Base-by-base conservation (phyloP, 2,888 invertebrate species). In the Cordilura impudica region DNA sequence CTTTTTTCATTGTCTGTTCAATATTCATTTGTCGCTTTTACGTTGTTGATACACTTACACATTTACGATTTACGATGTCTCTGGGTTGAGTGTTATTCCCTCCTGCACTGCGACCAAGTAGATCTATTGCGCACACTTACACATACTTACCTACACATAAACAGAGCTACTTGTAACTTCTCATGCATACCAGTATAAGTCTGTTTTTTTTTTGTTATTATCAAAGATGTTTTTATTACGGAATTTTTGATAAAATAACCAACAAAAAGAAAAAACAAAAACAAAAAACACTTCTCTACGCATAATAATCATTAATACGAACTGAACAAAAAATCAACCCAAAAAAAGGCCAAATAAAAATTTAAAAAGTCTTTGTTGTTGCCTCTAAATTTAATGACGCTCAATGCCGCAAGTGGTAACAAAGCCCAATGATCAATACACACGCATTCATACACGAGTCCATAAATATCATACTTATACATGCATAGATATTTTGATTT, bases 361-460 rank as follows among this genome's bases (percentile, higher is more conserved):
- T 35, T 61, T 65, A 19, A 45, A 76, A 66, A 61, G 65, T 26
- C 47, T 58, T 76, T 2, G 35, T 45, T 67, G 8, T 16, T 67
- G 14, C 14, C 66, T 39, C 4, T 54, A 43, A 29, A 35, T 60
- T 58, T 47, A 63, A 51, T 61, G 66, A 53, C 19, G 16, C 66
- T 66, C 66, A 71, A 61, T 71, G 60, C 77, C 60, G 60, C 60
- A 66, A 71, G 66, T 61, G 66, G 60, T 26, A 77, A 61, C 47
- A 66, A 66, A 53, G 66, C 45, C 35, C 47, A 58, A 26, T 8
- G 23, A 39, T 39, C 56, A 39, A 39, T 31, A 31, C 49, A 58
- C 39, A 69, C 2, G 56, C 19, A 75, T 26, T 16, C 23, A 53
- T 6, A 21, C 10, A 47, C 12, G 19, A 35, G 14, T 18, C 10